Evolutionary conservation across 2,113 vertebrate species (phyloP).

Genomic region (Vimba vimba): DNA sequence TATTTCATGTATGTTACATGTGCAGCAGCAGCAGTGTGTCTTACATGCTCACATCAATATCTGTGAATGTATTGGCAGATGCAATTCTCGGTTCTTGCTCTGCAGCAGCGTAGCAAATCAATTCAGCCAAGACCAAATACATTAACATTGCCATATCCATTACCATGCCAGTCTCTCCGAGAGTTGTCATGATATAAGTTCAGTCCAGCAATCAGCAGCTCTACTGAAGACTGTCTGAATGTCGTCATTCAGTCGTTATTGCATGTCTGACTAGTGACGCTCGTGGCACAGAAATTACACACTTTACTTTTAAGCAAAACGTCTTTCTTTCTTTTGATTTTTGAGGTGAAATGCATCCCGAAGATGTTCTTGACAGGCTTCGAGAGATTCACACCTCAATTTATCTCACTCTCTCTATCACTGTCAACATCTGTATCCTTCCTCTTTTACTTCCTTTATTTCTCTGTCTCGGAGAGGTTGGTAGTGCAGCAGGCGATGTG

Average conservation of each 20-base stretch:
- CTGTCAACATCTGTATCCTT: conserved; percentile 1
- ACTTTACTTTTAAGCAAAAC: neutral
- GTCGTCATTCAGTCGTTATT: neutral
- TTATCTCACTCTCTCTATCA: neutral
- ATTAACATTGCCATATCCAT: too few relatives aligned
- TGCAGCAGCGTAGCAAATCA: too few relatives aligned
- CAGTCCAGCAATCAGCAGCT: too few relatives aligned
- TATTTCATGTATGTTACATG: too few relatives aligned
- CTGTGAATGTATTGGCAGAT: too few relatives aligned
- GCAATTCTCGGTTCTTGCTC: too few relatives aligned
- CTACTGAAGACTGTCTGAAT: too few relatives aligned
- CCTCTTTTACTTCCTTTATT: neutral
- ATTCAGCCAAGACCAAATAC: too few relatives aligned
- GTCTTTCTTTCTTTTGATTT: neutral
- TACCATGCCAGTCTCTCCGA: too few relatives aligned
- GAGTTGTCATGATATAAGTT: too few relatives aligned
- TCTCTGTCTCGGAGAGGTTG: conserved; percentile 12
- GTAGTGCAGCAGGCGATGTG: conserved; percentile 36
- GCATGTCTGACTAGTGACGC: neutral
- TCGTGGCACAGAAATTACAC: neutral
- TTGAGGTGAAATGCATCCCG: neutral
- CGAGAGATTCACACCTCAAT: neutral
- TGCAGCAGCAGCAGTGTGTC: too few relatives aligned
- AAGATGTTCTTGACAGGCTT: conserved; percentile 15
- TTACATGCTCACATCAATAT: too few relatives aligned